Evolutionary conservation across 2,888 invertebrate species (phyloP), one percentile per base, ranked within the genome.

Genomic region (Eupithecia subfuscata): DNA sequence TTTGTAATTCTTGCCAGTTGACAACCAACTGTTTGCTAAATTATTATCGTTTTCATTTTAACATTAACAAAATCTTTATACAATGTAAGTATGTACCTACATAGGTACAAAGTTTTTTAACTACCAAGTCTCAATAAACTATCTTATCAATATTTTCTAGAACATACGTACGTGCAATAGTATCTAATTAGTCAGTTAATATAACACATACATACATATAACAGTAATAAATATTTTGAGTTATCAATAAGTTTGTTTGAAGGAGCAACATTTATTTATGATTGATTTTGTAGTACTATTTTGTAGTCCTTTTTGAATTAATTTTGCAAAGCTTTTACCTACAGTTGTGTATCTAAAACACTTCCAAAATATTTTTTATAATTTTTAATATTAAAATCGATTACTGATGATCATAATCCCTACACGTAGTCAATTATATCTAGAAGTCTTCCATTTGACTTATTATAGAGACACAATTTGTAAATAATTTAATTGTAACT

Each of bases 401-500:
- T 40, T 77, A 65, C 75, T 37, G 70, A 70, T 69, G 70, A 70
- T 69, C 43, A 80, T 81, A 70, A 74, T 82, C 85, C 84, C 85
- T 87, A 84, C 75, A 76, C 73, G 71, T 89, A 92, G 92, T 92
- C 91, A 92, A 88, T 88, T 86, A 80, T 81, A 82, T 75, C 74
- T 84, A 74, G 91, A 91, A 90, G 90, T 89, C 88, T 90, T 90
- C 89, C 87, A 88, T 77, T 78, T 78, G 12, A 71, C 71, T 71
- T 69, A 48, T 67, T 64, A 64, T 56, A 60, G 60, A 60, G 60
- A 76, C 65, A 45, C 69, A 77, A 81, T 81, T 82, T 83, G 83
- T 75, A 79, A 79, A 88, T 88, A 89, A 85, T 90, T 91, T 91
- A 91, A 69, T 91, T 92, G 80, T 86, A 87, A 83, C 78, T 78